Evolutionary conservation across 2,113 vertebrate species (phyloP).

Genomic region (Silurus meridionalis): DNA sequence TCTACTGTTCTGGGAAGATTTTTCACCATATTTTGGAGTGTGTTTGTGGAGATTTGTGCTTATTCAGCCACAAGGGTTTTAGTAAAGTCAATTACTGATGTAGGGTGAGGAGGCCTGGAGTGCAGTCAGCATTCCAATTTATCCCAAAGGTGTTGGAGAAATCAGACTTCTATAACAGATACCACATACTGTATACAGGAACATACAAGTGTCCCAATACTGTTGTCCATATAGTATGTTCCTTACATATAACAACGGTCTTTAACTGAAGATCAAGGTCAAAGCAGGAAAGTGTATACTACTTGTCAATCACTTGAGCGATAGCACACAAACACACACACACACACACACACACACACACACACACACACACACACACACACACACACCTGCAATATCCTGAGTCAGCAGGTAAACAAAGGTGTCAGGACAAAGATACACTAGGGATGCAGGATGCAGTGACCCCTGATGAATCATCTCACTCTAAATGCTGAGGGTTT

Average conservation of each 20-base stretch:
- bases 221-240: too few relatives aligned
- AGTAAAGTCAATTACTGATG: too few relatives aligned
- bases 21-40: too few relatives aligned
- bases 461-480: conserved; percentile 72
- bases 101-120: too few relatives aligned
- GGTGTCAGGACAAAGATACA: conserved; percentile 60
- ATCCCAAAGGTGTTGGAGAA: too few relatives aligned
- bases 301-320: conserved; percentile 70
- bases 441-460: conserved; percentile 64
- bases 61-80: too few relatives aligned
- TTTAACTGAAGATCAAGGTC: conserved; percentile 74
- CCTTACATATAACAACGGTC: not conserved
- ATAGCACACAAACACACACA: conserved; percentile 41
- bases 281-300: conserved; percentile 63
- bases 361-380: conserved; percentile 11
- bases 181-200: too few relatives aligned
- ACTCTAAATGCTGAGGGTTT: conserved; percentile 23
- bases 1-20: too few relatives aligned
- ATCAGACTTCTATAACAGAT: too few relatives aligned
- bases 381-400: conserved; percentile 62
- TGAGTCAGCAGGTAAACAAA: conserved; percentile 75
- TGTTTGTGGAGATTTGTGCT: too few relatives aligned
- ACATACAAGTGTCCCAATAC: too few relatives aligned
- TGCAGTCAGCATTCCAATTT: too few relatives aligned
- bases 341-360: conserved; percentile 53